phyloP scores from a whole-genome alignment of 2,888 invertebrate species.

The Ditylenchus weischeri region DNA sequence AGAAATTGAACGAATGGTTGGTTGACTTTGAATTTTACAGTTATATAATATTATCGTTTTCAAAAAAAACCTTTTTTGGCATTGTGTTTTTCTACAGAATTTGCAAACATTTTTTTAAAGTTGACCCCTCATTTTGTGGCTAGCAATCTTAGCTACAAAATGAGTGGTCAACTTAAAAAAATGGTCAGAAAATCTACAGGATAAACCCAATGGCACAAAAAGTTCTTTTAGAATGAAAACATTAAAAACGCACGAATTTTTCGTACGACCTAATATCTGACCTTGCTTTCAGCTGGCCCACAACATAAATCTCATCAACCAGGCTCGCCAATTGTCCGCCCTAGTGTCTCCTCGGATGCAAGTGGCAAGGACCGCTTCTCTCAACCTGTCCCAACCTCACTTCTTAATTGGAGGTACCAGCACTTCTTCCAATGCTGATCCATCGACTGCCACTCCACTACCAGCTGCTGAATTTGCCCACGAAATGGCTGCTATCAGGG shows the following conservation, averaged over 20 bases:
- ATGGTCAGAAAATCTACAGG: too few species aligned
- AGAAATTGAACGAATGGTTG: constrained; percentile 25
- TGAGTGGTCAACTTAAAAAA: too few species aligned
- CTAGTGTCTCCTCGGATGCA: constrained; percentile 23
- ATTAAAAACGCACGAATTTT: too few species aligned
- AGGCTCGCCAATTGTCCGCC: constrained; percentile 22
- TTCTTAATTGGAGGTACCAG: background rate
- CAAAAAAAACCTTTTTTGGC: too few species aligned
- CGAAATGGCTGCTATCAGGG: constrained; percentile 13
- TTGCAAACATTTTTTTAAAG: too few species aligned
- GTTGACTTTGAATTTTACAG: background rate
- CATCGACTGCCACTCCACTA: background rate
- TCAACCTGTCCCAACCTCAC: constrained; percentile 21
- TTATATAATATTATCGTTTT: background rate
- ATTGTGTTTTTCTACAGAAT: too few species aligned
- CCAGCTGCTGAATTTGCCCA: background rate
- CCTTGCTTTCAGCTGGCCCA: constrained; percentile 18
- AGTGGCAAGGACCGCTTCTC: constrained; percentile 26
- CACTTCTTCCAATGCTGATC: background rate
- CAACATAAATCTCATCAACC: constrained; percentile 24
- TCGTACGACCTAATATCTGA: too few species aligned
- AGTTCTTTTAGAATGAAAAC: too few species aligned
- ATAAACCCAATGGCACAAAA: too few species aligned
- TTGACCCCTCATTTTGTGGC: too few species aligned
- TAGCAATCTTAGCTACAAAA: too few species aligned